Conservation (phyloP, 2,113 vertebrate species). For the Elachura formosa region DNA sequence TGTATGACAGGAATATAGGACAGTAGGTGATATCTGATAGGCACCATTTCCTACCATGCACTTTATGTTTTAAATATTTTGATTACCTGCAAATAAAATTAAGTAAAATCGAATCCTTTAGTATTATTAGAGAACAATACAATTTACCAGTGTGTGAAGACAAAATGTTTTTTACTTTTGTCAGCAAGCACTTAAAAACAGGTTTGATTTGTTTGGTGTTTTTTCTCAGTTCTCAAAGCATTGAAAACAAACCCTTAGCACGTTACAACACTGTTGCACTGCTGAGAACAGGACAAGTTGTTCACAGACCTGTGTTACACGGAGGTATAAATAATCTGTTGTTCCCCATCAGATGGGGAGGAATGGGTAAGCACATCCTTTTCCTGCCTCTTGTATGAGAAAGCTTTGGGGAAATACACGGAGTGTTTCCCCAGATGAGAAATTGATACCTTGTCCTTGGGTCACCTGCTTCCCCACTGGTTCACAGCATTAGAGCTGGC, state of each 20-base stretch:
- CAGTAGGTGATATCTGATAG: background rate
- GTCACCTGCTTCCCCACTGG: background rate
- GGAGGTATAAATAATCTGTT: background rate
- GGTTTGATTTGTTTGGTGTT: background rate
- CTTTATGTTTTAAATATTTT: background rate
- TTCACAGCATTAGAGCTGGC: background rate
- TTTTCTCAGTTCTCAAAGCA: background rate
- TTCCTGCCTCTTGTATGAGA: background rate
- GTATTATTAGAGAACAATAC: background rate
- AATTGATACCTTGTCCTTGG: background rate
- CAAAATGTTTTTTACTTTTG: background rate
- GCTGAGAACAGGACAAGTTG: background rate
- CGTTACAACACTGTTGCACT: background rate
- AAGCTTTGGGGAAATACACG: accelerated
- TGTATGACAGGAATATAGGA: background rate
- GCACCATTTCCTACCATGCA: background rate
- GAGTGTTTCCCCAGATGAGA: background rate
- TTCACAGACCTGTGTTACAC: background rate
- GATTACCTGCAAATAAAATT: background rate
- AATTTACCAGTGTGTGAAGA: background rate
- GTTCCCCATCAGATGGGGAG: background rate
- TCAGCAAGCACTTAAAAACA: background rate
- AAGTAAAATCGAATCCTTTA: background rate
- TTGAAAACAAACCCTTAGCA: background rate
- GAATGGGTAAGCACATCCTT: background rate